Evolutionary conservation across 1,140 invertebrate genomes (phyloP), one percentile per base, ranked within the genome.

Genomic region (Rhyacophila brunnea): DNA sequence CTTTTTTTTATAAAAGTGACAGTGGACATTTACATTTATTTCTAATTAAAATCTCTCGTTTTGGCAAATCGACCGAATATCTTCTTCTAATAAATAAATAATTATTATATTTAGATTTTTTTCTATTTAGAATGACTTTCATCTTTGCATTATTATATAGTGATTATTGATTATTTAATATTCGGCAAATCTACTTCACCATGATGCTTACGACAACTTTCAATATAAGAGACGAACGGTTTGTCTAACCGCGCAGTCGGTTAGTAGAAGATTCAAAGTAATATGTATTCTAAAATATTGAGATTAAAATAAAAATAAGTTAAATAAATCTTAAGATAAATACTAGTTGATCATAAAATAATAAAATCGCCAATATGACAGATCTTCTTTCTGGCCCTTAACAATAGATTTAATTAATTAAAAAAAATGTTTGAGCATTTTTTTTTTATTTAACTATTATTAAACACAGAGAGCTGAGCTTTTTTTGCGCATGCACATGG

Each of bases 241-340:
- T 6, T 34, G 34, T 57, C 45, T 14, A 3, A 38, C 13, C 20
- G 28, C 23, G 20, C 28, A 46, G 11, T 46, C 15, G n/a, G 19
- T 17, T 20, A 13, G 19, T 23, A 14, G 13, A 47, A 11, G 34
- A 35, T 56, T 48, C 43, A 40, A 40, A 55, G 49, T 59, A 56
- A 56, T 56, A 59, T 50, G 44, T 47, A 59, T 59, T 59, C 57
- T 59, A 59, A 59, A 59, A 45, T 59, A 59, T 35, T 45, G 15
- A 49, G 44, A 17, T 51, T 59, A 59, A 59, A 51, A 45, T 58
- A 51, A 51, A n/a, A 51, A 58, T 51, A 51, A 51, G 56, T 36
- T 13, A 58, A 58, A 35, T 51, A 59, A 51, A 43, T 28, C 23
- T 28, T 49, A 49, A 57, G 10, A 23, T 1, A 49, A 57, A 57